Percentiles rank a stretch among this genome's conserved stretches.
These are phyloP conservation scores for Stramonita haemastoma DNA, from an alignment of 2,888 invertebrate genomes.

Conservation along the genomic window DNA sequence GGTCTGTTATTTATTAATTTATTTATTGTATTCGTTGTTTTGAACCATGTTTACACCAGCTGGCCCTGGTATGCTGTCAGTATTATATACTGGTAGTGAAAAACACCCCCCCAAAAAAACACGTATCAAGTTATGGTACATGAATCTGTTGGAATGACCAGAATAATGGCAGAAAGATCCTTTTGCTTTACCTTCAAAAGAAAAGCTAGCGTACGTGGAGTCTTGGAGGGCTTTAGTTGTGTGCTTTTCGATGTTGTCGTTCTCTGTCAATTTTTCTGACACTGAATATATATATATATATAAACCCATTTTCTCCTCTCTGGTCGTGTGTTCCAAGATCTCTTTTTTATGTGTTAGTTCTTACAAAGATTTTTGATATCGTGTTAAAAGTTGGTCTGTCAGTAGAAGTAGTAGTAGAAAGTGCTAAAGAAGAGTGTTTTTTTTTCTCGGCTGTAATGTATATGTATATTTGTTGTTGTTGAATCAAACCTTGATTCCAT, in stretches of 20 bases:
- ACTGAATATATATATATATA: too few species aligned
- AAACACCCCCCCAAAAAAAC: neutral
- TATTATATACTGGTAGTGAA: slow-evolving; percentile 30
- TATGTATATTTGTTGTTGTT: too few species aligned
- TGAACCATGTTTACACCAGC: slow-evolving; percentile 3
- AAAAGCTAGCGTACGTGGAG: slow-evolving; percentile 5
- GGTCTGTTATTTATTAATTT: neutral
- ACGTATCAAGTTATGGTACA: slow-evolving; percentile 31
- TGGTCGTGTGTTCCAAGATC: too few species aligned
- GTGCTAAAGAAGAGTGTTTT: too few species aligned
- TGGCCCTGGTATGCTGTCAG: slow-evolving; percentile 36
- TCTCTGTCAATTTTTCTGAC: too few species aligned
- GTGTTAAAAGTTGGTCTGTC: too few species aligned
- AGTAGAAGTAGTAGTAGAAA: too few species aligned
- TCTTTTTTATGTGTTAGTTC: too few species aligned
- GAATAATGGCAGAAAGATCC: neutral
- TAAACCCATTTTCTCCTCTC: too few species aligned
- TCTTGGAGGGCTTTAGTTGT: slow-evolving; percentile 34
- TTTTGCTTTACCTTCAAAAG: neutral
- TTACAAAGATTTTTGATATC: too few species aligned
- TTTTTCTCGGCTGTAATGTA: too few species aligned
- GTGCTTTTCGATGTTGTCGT: slow-evolving; percentile 23
- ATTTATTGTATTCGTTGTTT: slow-evolving; percentile 13
- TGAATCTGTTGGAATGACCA: slow-evolving; percentile 12
- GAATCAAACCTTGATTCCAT: too few species aligned